A percentile compares a stretch with the other conserved stretches of the same genome.
Evolutionary conservation across 2,888 invertebrate genomes (phyloP).

Genomic region (Acanthopleura granulata): DNA sequence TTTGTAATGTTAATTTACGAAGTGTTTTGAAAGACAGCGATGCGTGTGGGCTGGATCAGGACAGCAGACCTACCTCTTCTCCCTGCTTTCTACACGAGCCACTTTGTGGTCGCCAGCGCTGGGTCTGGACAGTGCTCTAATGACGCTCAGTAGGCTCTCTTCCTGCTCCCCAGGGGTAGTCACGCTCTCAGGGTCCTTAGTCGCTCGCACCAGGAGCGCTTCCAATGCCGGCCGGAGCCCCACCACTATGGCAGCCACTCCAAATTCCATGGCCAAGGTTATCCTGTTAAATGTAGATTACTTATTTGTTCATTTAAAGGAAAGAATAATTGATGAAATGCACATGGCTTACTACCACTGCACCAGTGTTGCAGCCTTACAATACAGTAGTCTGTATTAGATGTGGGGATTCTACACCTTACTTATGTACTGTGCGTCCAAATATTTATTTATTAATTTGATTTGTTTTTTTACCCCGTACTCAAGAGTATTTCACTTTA

Average conservation of each 20-base stretch:
- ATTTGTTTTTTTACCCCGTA: too few species aligned
- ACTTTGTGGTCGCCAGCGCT: slow-evolving; percentile 74
- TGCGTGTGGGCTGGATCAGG: neutral
- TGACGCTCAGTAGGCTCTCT: slow-evolving; percentile 76
- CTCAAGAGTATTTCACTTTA: too few species aligned
- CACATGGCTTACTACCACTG: too few species aligned
- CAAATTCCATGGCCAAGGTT: slow-evolving; percentile 86
- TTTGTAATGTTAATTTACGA: too few species aligned
- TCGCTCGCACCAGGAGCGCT: slow-evolving; percentile 83
- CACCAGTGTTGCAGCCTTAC: too few species aligned
- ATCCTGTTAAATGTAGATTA: slow-evolving; percentile 74
- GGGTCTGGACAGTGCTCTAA: slow-evolving; percentile 82
- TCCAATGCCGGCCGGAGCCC: slow-evolving; percentile 92
- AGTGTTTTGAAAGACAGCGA: neutral
- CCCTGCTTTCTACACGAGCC: neutral
- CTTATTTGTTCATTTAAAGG: neutral
- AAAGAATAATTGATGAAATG: too few species aligned
- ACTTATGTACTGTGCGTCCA: too few species aligned
- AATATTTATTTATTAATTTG: too few species aligned
- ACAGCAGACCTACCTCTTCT: neutral
- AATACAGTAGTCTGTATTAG: too few species aligned
- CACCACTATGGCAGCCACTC: slow-evolving; percentile 84
- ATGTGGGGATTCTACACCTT: too few species aligned
- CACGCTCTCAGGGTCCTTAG: slow-evolving; percentile 84
- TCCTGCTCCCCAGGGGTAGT: slow-evolving; percentile 79